These are phyloP conservation scores for Drosophila algonquin DNA, from an alignment of 2,888 invertebrate genomes.

Conservation along the genomic window DNA sequence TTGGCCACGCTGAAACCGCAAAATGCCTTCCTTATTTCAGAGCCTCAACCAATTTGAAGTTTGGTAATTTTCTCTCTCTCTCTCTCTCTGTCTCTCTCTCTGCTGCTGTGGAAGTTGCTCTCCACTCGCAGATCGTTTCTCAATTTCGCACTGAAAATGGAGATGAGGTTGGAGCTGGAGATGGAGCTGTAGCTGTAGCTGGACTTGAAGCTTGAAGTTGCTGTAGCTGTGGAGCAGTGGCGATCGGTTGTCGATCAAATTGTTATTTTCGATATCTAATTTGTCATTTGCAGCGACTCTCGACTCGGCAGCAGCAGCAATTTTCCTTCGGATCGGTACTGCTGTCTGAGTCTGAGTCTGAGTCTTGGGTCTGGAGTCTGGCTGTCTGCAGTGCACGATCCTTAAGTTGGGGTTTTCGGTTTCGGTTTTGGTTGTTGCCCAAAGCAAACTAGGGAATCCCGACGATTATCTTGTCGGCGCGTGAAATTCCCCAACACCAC, in stretches of 20 bases:
- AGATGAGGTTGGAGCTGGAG: constrained; percentile 1
- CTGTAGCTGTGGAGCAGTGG: constrained; percentile 54
- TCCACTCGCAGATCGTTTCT: constrained; percentile 10
- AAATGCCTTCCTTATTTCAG: constrained; percentile 71
- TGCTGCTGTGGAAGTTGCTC: not conserved
- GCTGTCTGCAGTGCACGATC: constrained; percentile 77
- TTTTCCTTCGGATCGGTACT: constrained; percentile 1
- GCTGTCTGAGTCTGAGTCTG: constrained; percentile 20
- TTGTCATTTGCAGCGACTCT: constrained; percentile 76
- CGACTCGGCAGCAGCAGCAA: not conserved
- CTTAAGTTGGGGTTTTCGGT: constrained; percentile 37
- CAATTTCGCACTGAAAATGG: constrained; percentile 18
- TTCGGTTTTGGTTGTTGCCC: constrained; percentile 36
- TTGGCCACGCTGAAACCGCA: constrained; percentile 73
- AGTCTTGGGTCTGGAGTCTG: constrained; percentile 69
- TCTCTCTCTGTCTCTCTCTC: constrained; percentile 17
- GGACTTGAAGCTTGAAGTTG: not conserved
- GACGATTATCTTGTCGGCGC: constrained; percentile 75
- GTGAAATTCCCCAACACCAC: constrained; percentile 49
- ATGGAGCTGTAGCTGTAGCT: constrained; percentile 12
- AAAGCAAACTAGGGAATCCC: constrained; percentile 82
- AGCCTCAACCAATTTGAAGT: constrained; percentile 62
- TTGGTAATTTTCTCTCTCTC: constrained; percentile 43
- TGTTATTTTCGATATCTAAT: constrained; percentile 80
- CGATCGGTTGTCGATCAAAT: constrained; percentile 80